Evolutionary conservation across 1,140 invertebrate genomes (phyloP), one percentile per base, ranked within the genome.

Genomic region (Agraylea sexmaculata): DNA sequence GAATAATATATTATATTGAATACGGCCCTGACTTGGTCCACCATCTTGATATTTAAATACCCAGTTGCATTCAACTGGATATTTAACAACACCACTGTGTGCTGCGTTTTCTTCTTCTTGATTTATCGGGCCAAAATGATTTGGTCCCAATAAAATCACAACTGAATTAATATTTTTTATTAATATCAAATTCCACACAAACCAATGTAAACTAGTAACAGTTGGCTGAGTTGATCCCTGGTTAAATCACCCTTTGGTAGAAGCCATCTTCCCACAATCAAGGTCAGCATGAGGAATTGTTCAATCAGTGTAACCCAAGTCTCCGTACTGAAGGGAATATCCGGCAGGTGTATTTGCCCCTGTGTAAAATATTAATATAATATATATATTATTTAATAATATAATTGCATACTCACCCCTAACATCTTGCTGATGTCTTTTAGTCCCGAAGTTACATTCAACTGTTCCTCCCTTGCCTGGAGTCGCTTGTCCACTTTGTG

Each of bases 161-260:
- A 38, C 2, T 17, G 3, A 37, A 27, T 25, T 15, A 16, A 21
- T 23, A 6, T 36, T 16, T 12, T 16, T 16, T 31, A 15, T 19
- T 44, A 35, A 37, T 13, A 37, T 44, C 10, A 16, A 12, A 8
- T 28, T 38, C n/a, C 10, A 22, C 35, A 42, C 55, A 53, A 52
- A 74, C 78, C 81, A 41, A 84, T 84, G 53, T 83, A 84, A 6
- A 84, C 89, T 2, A 94, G 66, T 1, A 94, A 61, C n/a, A 95
- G 63, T 52, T 94, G 89, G 23, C 88, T 90, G 4, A 94, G 66
- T 58, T 94, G 86, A 55, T 93, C 89, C 18, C 89, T 70, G 0
- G 85, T 89, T 2, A 93, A 69, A 42, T 90, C 85, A 5, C 88
- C 88, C 47, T 89, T 87, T 1, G 90, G 86, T 37, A 93, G 64